phyloP scores from a whole-genome alignment of 2,888 invertebrate genomes.

The Hesperia comma region DNA sequence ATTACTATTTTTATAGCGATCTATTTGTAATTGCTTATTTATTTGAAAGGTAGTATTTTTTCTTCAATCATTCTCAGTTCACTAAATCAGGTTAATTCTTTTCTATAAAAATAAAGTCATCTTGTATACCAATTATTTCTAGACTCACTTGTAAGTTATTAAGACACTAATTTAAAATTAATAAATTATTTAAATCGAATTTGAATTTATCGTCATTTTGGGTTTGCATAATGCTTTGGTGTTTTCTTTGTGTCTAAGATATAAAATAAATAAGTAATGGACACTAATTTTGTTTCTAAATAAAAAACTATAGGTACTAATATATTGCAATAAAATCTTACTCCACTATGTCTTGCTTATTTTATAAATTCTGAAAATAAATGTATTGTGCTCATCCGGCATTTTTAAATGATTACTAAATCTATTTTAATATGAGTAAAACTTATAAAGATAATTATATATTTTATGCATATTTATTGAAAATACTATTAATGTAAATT shows the following conservation, averaged over 20 bases:
- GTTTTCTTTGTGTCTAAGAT: not conserved
- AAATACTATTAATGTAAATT: not conserved
- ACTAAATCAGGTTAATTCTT: too few species aligned
- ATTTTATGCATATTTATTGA: slow-evolving; percentile 10
- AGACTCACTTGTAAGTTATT: too few species aligned
- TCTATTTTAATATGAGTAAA: slow-evolving; percentile 6
- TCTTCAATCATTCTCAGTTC: too few species aligned
- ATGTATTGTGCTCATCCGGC: not conserved
- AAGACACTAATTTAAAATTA: too few species aligned
- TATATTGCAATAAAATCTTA: not conserved
- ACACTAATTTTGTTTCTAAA: too few species aligned
- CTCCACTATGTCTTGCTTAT: not conserved
- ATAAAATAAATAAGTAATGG: not conserved
- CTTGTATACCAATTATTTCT: not conserved
- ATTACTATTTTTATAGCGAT: slow-evolving; percentile 12
- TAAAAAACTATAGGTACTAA: too few species aligned
- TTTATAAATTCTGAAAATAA: not conserved
- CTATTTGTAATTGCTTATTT: too few species aligned
- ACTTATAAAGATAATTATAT: slow-evolving; percentile 6
- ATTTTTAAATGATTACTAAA: not conserved
- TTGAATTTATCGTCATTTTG: too few species aligned
- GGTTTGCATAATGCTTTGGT: too few species aligned
- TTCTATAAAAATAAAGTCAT: too few species aligned
- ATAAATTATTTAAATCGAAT: too few species aligned
- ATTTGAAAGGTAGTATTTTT: too few species aligned